These are phyloP conservation scores for Andrena minutula DNA, from an alignment of 2,888 invertebrate species.

Conservation along the genomic window DNA sequence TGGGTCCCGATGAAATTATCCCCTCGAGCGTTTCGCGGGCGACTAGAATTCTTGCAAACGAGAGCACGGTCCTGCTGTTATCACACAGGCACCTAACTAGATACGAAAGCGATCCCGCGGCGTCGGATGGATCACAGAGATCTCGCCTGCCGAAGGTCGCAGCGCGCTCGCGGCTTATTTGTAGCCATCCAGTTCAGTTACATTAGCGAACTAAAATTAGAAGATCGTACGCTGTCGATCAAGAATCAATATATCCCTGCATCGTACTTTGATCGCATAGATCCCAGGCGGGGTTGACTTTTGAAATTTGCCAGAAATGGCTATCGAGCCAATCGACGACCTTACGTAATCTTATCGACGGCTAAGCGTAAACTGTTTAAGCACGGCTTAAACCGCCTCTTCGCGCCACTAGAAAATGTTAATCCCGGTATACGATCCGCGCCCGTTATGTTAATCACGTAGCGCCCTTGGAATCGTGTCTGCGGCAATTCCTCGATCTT, in stretches of 20 bases:
- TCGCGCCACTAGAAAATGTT: slow-evolving; percentile 37
- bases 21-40: slow-evolving; percentile 10
- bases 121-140: too few relatives aligned
- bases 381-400: neutral
- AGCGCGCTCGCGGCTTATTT: too few relatives aligned
- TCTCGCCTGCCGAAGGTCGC: too few relatives aligned
- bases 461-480: slow-evolving; percentile 12
- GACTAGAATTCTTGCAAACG: slow-evolving; percentile 20
- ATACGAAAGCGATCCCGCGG: too few relatives aligned
- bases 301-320: neutral
- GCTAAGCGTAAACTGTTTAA: slow-evolving; percentile 55
- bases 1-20: slow-evolving; percentile 51
- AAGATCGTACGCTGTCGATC: too few relatives aligned
- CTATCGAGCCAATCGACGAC: slow-evolving; percentile 34
- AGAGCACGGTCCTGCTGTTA: too few relatives aligned
- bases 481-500: slow-evolving; percentile 1
- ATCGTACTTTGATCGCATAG: too few relatives aligned
- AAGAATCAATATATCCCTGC: too few relatives aligned
- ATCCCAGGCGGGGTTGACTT: too few relatives aligned
- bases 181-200: neutral
- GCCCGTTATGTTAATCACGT: slow-evolving; percentile 46
- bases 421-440: slow-evolving; percentile 41
- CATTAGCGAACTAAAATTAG: too few relatives aligned
- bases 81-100: too few relatives aligned
- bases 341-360: slow-evolving; percentile 53